These are phyloP conservation scores for Colossoma macropomum DNA, from an alignment of 2,113 vertebrate species.

Conservation along the genomic window DNA sequence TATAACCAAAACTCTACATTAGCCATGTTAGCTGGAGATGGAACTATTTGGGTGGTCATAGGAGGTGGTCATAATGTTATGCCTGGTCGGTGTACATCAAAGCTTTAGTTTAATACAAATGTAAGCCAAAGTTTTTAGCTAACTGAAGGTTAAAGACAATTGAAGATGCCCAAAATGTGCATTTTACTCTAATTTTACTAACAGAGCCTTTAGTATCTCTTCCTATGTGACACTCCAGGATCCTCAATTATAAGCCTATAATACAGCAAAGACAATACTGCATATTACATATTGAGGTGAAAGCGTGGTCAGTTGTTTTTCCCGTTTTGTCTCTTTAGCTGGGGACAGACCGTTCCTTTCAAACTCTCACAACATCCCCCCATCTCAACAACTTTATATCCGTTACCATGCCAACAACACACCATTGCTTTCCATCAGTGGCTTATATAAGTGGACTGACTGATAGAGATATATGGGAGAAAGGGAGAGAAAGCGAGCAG, in stretches of 20 bases:
- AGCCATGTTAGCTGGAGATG: no score
- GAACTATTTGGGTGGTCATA: no score
- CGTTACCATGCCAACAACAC: constrained; percentile 52
- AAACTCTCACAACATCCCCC: constrained; percentile 14
- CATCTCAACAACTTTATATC: constrained; percentile 33
- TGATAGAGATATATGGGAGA: background rate
- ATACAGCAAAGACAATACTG: background rate
- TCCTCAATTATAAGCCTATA: background rate
- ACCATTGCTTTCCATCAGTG: constrained; percentile 28
- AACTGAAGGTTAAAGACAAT: no score
- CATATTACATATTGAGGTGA: background rate
- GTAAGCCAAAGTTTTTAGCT: no score
- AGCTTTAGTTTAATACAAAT: no score
- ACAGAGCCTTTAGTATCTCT: no score
- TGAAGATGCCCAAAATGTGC: no score
- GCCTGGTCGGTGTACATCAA: no score
- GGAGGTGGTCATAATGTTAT: no score
- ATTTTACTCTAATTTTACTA: no score
- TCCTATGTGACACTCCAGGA: no score
- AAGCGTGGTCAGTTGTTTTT: background rate
- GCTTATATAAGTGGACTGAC: constrained; percentile 27
- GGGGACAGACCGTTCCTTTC: constrained; percentile 20
- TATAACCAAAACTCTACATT: no score
- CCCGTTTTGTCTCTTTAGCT: background rate
- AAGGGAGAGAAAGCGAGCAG: background rate